Conservation (phyloP, 2,113 vertebrate genomes). For the Plecotus auritus region DNA sequence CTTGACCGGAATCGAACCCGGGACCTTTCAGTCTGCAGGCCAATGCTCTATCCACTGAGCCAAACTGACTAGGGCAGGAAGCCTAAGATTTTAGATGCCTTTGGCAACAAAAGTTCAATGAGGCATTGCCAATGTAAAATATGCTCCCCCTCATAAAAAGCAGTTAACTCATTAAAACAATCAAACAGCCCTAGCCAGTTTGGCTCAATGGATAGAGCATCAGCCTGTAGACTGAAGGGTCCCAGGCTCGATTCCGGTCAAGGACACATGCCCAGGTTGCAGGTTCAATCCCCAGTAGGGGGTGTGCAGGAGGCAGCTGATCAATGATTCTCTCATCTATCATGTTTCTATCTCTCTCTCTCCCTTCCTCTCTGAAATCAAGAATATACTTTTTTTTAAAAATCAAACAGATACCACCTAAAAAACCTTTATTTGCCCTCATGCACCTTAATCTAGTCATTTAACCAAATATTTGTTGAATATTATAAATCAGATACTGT, state of each 20-base stretch:
- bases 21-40: no score
- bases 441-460: background rate
- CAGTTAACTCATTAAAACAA: background rate
- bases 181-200: background rate
- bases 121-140: conserved; percentile 20
- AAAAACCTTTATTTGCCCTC: background rate
- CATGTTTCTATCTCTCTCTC: no score
- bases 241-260: no score
- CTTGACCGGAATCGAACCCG: no score
- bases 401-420: background rate
- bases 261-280: no score
- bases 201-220: no score
- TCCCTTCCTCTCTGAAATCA: no score
- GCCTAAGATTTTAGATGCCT: background rate
- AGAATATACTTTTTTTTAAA: background rate
- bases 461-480: background rate
- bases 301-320: no score
- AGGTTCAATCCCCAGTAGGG: no score
- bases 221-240: no score
- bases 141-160: background rate
- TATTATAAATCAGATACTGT: background rate
- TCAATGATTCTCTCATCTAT: no score
- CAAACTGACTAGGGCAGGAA: background rate
- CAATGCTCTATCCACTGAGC: no score
- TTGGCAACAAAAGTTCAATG: conserved; percentile 2